Base-by-base conservation (phyloP, 2,113 vertebrate species). In the Percina caprodes region DNA sequence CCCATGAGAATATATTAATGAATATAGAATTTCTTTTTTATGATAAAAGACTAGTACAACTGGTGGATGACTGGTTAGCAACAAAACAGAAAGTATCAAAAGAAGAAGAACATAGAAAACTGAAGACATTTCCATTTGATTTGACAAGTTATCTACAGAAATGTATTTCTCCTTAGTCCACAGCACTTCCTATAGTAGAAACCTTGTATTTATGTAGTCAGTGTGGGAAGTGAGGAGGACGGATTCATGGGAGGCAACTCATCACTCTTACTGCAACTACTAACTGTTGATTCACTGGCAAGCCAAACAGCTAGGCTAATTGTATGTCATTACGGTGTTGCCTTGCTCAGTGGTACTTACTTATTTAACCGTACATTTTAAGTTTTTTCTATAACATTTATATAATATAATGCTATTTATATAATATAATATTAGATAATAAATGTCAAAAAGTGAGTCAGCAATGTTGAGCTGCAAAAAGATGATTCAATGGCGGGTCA, bases 231-330 rank as follows among this genome's bases (percentile, higher is more conserved):
- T 26, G 77, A 61, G 56, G 77, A 60, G 56, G 62, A 52, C 39
- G 24, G 23, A 65, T 26, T 71, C 39, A 8, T 35, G 61, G 74
- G 61, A 79, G 61, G 75, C 54, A 67, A 70, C 79, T 90, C 86
- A 83, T 80, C 77, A 84, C 61, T 80, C 46, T 66, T 16, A 45
- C 18, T 54, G 35, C 68, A 46, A 12, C 61, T 51, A 18, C 42
- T 48, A 66, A 10, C 62, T 18, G 62, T 24, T 14, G 42, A 46
- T 65, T 16, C 62, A 24, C 21, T 9, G 62, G 42, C 42, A 39
- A 33, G 60, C 60, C 33, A 19, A 62, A 33, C 60, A 24, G 42
- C 39, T 1, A 21, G 1, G 60, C 60, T 61, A 11, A 35, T 42
- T 51, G 19, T 7, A 51, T 51, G 49, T 19, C 49, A 51, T 51